Conservation (phyloP, 2,888 invertebrate genomes). For the Platycheirus albimanus region DNA sequence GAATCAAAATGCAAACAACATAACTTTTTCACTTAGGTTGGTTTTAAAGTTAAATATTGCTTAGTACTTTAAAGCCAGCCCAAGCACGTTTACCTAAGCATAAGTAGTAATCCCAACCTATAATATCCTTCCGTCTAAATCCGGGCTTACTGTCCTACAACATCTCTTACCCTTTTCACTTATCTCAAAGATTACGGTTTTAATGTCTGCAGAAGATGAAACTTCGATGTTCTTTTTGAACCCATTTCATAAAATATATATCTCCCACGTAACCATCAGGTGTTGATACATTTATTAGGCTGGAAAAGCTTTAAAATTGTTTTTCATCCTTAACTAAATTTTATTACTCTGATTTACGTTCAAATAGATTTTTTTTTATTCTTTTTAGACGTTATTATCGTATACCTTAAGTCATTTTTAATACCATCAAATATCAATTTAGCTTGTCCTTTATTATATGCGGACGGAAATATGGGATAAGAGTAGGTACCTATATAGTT, state of each 20-base stretch:
- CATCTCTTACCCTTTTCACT: neutral
- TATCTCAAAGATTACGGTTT: neutral
- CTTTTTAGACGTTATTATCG: neutral
- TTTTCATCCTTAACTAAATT: neutral
- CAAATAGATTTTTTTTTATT: neutral
- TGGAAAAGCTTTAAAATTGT: neutral
- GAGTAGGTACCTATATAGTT: no score
- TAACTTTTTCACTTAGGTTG: no score
- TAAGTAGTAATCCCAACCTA: no score
- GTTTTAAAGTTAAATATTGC: no score
- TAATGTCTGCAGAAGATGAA: neutral
- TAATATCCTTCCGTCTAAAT: no score
- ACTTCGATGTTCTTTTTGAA: neutral
- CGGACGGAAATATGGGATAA: no score
- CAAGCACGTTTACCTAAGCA: no score
- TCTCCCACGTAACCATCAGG: neutral
- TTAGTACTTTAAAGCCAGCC: no score
- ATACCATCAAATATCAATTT: neutral
- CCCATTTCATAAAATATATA: neutral
- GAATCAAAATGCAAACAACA: no score
- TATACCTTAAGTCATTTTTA: conserved; percentile 8
- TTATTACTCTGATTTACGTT: conserved; percentile 2
- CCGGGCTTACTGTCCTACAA: no score
- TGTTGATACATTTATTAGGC: conserved; percentile 2
- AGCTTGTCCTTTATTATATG: conserved; percentile 3